Conservation (phyloP, 2,113 vertebrate species). For the Glareola pratincola region DNA sequence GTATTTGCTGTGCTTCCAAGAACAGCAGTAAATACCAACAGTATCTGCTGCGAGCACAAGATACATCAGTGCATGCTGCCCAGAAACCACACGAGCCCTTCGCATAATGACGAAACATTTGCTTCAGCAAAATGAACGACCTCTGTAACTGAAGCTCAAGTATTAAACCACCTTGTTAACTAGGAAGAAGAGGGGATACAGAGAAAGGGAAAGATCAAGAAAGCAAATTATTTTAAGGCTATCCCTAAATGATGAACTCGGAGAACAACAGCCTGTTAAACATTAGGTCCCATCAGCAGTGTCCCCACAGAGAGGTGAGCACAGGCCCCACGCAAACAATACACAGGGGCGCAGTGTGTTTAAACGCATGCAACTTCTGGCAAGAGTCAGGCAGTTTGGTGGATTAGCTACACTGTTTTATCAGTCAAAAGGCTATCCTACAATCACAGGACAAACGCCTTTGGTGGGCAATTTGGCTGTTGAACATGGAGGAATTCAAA, state of each 20-base stretch:
- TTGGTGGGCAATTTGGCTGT: not conserved
- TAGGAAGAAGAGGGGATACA: not conserved
- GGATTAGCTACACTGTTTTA: not conserved
- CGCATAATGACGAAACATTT: not conserved
- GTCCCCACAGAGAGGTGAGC: not conserved
- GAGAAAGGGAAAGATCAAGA: not conserved
- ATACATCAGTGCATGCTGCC: rapidly evolving
- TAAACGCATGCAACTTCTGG: not conserved
- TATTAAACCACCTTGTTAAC: not conserved
- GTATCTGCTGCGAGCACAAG: not conserved
- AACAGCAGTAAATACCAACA: not conserved
- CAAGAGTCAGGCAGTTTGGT: not conserved
- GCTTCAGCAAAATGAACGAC: not conserved
- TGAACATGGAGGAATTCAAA: not conserved
- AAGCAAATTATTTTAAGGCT: not conserved
- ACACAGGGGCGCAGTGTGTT: rapidly evolving
- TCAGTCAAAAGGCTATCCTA: not conserved
- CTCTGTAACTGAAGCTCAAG: not conserved
- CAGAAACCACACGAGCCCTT: not conserved
- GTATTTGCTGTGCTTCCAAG: not conserved
- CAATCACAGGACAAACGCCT: not conserved
- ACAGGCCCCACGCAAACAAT: not conserved
- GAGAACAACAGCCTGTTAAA: not conserved
- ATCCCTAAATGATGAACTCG: not conserved
- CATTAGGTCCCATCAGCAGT: not conserved